phyloP scores from a whole-genome alignment of 2,888 invertebrate species.

The Villa cingulata region DNA sequence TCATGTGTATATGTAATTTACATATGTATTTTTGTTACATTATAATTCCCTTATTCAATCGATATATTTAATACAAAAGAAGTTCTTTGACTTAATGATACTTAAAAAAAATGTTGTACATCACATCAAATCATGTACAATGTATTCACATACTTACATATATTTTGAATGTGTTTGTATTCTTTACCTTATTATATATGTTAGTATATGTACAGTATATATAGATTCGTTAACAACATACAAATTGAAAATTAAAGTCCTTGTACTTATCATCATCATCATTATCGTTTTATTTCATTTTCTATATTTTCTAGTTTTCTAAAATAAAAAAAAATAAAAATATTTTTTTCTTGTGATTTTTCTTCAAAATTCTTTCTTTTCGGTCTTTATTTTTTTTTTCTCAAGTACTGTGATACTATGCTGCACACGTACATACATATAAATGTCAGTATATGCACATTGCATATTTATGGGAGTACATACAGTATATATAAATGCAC shows the following conservation, averaged over 20 bases:
- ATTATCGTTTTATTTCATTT: background rate
- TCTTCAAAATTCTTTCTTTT: too few relatives aligned
- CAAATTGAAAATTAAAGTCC: conserved; percentile 10
- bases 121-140: background rate
- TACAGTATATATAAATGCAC: background rate
- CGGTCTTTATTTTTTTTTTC: too few relatives aligned
- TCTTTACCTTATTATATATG: background rate
- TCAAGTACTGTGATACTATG: too few relatives aligned
- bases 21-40: background rate
- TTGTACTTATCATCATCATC: background rate
- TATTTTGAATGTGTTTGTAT: too few relatives aligned
- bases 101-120: background rate
- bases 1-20: background rate
- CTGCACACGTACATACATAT: too few relatives aligned
- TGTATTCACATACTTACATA: too few relatives aligned
- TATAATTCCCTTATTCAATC: background rate
- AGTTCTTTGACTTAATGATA: conserved; percentile 5
- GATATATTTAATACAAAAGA: conserved; percentile 4
- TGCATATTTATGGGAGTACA: too few relatives aligned
- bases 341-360: too few relatives aligned
- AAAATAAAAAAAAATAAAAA: too few relatives aligned
- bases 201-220: background rate
- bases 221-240: conserved; percentile 6
- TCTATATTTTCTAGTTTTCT: too few relatives aligned
- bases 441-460: too few relatives aligned